phyloP scores from a whole-genome alignment of 2,888 invertebrate genomes.

The Epirrita christyi region DNA sequence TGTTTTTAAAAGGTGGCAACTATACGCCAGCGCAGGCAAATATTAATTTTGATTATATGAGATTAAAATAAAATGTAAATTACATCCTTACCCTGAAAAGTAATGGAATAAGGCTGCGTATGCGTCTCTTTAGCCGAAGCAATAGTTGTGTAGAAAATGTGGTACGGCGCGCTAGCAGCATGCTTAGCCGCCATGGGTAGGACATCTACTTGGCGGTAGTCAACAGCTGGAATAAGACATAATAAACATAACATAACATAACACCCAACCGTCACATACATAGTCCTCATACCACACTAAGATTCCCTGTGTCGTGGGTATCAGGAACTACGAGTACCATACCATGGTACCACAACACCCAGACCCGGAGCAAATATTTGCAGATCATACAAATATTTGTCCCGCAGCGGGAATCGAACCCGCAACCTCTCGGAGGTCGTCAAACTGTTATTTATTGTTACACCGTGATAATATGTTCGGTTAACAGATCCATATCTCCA shows the following conservation, averaged over 20 bases:
- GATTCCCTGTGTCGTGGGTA: too few species aligned
- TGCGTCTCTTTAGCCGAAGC: constrained; percentile 87
- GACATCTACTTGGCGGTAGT: constrained; percentile 67
- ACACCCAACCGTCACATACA: too few species aligned
- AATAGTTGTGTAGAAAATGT: constrained; percentile 90
- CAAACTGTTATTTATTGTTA: neutral
- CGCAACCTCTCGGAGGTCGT: neutral
- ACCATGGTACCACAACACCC: too few species aligned
- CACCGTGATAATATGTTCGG: too few species aligned
- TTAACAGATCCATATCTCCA: too few species aligned
- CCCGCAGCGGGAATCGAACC: neutral
- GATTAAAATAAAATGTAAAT: too few species aligned
- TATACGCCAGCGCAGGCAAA: too few species aligned
- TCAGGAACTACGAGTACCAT: too few species aligned
- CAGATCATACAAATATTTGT: neutral
- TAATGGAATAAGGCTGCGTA: constrained; percentile 86
- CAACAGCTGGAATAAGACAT: constrained; percentile 58
- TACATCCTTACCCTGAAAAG: constrained; percentile 86
- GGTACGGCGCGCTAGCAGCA: constrained; percentile 88
- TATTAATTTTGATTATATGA: too few species aligned
- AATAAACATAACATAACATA: too few species aligned
- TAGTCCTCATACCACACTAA: too few species aligned
- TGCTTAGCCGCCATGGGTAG: constrained; percentile 87
- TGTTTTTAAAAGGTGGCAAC: too few species aligned
- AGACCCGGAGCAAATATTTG: neutral